Percentiles rank a stretch among this genome's conserved stretches.
Evolutionary conservation across 2,888 invertebrate genomes (phyloP).

Genomic region (Masnerella sp.): DNA sequence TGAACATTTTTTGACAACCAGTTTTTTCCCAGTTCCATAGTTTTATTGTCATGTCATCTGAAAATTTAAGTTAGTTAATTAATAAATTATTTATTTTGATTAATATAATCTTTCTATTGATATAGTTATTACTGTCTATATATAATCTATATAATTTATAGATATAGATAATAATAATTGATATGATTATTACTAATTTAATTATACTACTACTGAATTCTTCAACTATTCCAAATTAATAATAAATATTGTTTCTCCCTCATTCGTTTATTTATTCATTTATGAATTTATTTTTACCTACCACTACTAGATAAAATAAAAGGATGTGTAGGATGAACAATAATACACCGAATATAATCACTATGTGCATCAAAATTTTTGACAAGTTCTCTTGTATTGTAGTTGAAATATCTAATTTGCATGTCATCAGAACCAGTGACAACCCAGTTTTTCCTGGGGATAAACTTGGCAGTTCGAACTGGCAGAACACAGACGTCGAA

Average conservation of each 20-base stretch:
- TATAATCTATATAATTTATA: too few relatives aligned
- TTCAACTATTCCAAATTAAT: too few relatives aligned
- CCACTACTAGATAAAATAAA: conserved; percentile 97
- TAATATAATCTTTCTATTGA: too few relatives aligned
- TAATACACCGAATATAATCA: conserved; percentile 97
- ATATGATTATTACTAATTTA: too few relatives aligned
- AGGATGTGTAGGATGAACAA: conserved; percentile 98
- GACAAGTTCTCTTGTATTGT: conserved; percentile 97
- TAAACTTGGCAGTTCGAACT: conserved; percentile 96
- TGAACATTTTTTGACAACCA: conserved; percentile 97
- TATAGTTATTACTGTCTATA: too few relatives aligned
- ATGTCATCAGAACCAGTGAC: conserved; percentile 98
- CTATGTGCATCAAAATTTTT: conserved; percentile 99
- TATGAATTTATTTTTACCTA: too few relatives aligned
- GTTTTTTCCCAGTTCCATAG: conserved; percentile 94
- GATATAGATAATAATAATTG: too few relatives aligned
- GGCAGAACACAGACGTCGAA: conserved; percentile 98
- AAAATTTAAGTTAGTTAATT: too few relatives aligned
- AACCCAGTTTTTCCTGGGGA: conserved; percentile 99
- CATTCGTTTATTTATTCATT: too few relatives aligned
- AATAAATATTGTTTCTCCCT: too few relatives aligned
- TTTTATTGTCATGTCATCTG: conserved; percentile 99
- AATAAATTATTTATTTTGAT: too few relatives aligned
- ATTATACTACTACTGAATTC: too few relatives aligned
- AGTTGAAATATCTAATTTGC: conserved; percentile 97